Conservation (phyloP, 2,113 vertebrate species). For the Aix galericulata region DNA sequence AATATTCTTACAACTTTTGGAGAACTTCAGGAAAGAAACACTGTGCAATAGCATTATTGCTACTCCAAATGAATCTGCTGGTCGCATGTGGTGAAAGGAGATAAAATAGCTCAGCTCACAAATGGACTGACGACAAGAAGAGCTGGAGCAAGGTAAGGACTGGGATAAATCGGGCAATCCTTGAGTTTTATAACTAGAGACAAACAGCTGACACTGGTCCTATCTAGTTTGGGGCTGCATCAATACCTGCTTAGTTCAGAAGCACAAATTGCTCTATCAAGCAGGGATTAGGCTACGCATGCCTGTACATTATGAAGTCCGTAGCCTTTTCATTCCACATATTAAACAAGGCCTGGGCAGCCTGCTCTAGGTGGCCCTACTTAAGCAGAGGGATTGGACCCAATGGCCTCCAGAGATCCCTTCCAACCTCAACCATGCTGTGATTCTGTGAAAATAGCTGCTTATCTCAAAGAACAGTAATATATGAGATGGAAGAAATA, state of each 20-base stretch:
- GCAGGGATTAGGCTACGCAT: neutral
- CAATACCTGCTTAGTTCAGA: neutral
- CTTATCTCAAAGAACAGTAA: neutral
- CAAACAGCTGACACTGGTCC: neutral
- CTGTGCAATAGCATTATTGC: neutral
- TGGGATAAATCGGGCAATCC: neutral
- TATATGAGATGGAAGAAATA: neutral
- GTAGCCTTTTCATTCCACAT: neutral
- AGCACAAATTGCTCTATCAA: neutral
- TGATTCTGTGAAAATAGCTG: neutral
- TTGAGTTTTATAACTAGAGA: neutral
- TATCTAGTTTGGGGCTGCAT: neutral
- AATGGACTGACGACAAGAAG: neutral
- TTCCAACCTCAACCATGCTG: neutral
- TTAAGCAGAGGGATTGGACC: neutral
- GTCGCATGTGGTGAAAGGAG: neutral
- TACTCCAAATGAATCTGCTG: neutral
- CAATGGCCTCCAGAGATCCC: neutral
- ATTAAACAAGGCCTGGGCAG: neutral
- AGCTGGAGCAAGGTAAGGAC: neutral
- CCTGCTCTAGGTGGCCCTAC: neutral
- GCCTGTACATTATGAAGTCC: neutral
- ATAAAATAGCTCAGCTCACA: neutral
- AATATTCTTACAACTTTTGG: neutral
- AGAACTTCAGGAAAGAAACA: neutral